Evolutionary conservation across 2,113 vertebrate species (phyloP).

Genomic region (Rallus limicola): DNA sequence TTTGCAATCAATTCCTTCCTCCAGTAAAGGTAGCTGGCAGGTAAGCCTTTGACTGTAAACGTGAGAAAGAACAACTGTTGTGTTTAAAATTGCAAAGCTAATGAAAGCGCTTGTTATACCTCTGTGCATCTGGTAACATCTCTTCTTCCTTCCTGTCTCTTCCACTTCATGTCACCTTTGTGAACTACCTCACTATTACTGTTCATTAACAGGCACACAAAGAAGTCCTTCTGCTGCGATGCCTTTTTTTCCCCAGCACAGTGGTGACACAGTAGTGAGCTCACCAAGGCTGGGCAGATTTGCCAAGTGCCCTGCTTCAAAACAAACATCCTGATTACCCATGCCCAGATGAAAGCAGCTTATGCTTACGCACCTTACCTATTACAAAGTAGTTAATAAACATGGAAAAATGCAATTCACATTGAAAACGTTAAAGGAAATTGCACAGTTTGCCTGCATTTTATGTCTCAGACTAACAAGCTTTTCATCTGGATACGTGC

Average conservation of each 20-base stretch:
- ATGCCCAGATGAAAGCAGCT: not conserved
- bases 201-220: not conserved
- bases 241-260: not conserved
- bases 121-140: not conserved
- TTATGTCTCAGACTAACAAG: not conserved
- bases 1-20: not conserved
- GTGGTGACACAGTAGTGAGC: not conserved
- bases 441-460: not conserved
- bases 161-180: not conserved
- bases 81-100: not conserved
- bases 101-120: fast-evolving
- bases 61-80: not conserved
- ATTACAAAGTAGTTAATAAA: not conserved
- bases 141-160: not conserved
- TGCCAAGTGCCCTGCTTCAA: not conserved
- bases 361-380: not conserved
- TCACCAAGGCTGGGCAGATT: not conserved
- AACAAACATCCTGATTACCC: not conserved
- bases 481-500: not conserved
- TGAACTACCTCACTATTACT: not conserved
- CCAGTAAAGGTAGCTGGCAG: not conserved
- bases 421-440: not conserved
- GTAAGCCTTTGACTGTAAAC: not conserved
- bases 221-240: not conserved
- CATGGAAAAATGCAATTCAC: not conserved